Percentiles rank a stretch among this genome's conserved stretches.
phyloP scores from a whole-genome alignment of 2,113 vertebrate species.

The Siphamia tubifer region DNA sequence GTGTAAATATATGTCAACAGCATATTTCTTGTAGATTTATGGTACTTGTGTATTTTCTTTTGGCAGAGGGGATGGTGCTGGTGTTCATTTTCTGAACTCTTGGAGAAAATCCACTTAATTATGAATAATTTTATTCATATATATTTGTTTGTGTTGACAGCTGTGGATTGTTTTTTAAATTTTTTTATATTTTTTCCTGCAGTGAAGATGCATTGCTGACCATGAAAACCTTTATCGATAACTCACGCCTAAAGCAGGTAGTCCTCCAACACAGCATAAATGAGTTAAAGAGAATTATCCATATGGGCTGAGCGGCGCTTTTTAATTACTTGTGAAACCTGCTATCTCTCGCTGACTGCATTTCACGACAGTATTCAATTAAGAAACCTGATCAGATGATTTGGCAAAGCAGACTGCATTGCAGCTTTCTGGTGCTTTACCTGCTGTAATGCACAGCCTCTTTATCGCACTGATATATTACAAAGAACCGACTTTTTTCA shows the following conservation, averaged over 20 bases:
- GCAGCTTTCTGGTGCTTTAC: slow-evolving; percentile 27
- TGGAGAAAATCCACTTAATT: slow-evolving; percentile 8
- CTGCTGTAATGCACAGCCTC: not conserved
- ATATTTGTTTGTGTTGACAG: slow-evolving; percentile 1
- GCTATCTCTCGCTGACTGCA: slow-evolving; percentile 41
- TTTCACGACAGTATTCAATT: slow-evolving; percentile 68
- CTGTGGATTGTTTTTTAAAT: slow-evolving; percentile 3
- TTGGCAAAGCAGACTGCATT: slow-evolving; percentile 55
- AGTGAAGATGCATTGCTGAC: slow-evolving; percentile 36
- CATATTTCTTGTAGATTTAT: not conserved
- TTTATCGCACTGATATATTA: slow-evolving; percentile 13
- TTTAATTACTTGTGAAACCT: slow-evolving; percentile 63
- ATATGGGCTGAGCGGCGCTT: slow-evolving; percentile 51
- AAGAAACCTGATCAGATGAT: slow-evolving; percentile 52
- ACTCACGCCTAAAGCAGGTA: slow-evolving; percentile 19
- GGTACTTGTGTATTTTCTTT: not conserved
- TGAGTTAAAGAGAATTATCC: slow-evolving; percentile 53
- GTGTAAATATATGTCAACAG: slow-evolving; percentile 4
- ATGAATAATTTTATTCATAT: not conserved
- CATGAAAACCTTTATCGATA: slow-evolving; percentile 42
- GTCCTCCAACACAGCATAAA: slow-evolving; percentile 31
- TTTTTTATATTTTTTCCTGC: too few relatives aligned
- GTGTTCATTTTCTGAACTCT: slow-evolving; percentile 21
- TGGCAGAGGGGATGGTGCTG: not conserved
- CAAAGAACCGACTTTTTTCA: slow-evolving; percentile 5